Evolutionary conservation across 2,888 invertebrate genomes (phyloP).

Genomic region (Malachius bipustulatus): DNA sequence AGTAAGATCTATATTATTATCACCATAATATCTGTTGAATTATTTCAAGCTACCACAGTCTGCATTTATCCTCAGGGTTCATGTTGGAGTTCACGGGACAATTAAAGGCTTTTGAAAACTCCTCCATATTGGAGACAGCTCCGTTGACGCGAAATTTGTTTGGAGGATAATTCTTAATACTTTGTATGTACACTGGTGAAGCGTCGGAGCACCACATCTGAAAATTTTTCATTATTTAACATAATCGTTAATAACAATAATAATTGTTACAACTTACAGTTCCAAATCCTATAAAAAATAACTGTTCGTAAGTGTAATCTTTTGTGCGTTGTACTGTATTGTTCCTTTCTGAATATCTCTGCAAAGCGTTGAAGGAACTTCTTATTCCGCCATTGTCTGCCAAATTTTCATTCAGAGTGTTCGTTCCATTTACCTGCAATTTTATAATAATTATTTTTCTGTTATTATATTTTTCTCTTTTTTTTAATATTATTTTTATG

Average conservation of each 20-base stretch:
- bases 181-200: conserved; percentile 21
- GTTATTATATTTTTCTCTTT: too few species aligned
- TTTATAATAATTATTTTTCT: too few species aligned
- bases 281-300: conserved; percentile 35
- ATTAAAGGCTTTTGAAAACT: conserved; percentile 32
- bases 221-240: too few species aligned
- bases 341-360: conserved; percentile 18
- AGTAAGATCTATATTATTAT: too few species aligned
- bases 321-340: conserved; percentile 6
- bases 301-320: conserved; percentile 29
- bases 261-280: conserved; percentile 26
- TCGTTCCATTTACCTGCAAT: conserved; percentile 39
- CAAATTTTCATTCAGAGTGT: conserved; percentile 38
- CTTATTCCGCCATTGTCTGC: conserved; percentile 37
- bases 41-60: conserved; percentile 27
- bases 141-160: conserved; percentile 33
- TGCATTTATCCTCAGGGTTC: conserved; percentile 33
- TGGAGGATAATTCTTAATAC: conserved; percentile 21
- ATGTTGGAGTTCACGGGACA: conserved; percentile 31
- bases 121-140: conserved; percentile 33
- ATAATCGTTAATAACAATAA: neutral
- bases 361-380: conserved; percentile 30
- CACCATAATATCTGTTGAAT: too few species aligned
- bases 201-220: conserved; percentile 34
- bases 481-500: too few species aligned